Evolutionary conservation across 2,797 vertebrate genomes (phyloP), one percentile per base, ranked within the genome.

Genomic region (Sandelia bainsii): DNA sequence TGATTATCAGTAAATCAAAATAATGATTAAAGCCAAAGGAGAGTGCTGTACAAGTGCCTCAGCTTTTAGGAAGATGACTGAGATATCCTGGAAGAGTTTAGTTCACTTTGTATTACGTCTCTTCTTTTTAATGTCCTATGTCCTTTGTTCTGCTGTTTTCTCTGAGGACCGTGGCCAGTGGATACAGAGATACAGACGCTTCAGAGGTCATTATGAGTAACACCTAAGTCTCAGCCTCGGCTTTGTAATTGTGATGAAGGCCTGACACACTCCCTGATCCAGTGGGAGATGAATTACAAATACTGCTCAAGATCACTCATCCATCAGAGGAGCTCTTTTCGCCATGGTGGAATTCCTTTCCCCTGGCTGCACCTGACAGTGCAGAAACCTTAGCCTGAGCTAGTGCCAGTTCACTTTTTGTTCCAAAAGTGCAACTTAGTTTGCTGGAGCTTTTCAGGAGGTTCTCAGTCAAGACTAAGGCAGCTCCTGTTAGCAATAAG

Each of bases 351-450:
- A 85, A 86, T 89, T 87, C 82, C 73, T 86, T 82, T 84, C 72
- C 77, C 57, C 79, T 75, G 74, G 82, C 89, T 84, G 62, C 86
- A 88, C 84, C 89, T 87, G 87, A 91, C 82, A 52, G 73, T 62
- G 85, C 81, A 85, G 86, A 87, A 87, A 88, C 79, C 48, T 75
- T 63, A 85, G 52, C 62, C 76, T 16, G 7, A 65, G 56, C 69
- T 80, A 27, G 60, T 20, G 65, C 75, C 63, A 66, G 51, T 62
- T 69, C 5, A 27, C 58, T 67, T 57, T 67, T 63, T 48, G 62
- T 63, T 84, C 75, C 68, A 87, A 64, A 85, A 77, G 78, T 52
- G 66, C 81, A 77, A 66, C 77, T 80, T 68, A 82, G 59, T 81
- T 81, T 61, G 56, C 69, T 64, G 59, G 49, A 81, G 71, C 56